These are phyloP conservation scores for Apodemus sylvaticus DNA, from an alignment of 2,113 vertebrate genomes.

Conservation along the genomic window DNA sequence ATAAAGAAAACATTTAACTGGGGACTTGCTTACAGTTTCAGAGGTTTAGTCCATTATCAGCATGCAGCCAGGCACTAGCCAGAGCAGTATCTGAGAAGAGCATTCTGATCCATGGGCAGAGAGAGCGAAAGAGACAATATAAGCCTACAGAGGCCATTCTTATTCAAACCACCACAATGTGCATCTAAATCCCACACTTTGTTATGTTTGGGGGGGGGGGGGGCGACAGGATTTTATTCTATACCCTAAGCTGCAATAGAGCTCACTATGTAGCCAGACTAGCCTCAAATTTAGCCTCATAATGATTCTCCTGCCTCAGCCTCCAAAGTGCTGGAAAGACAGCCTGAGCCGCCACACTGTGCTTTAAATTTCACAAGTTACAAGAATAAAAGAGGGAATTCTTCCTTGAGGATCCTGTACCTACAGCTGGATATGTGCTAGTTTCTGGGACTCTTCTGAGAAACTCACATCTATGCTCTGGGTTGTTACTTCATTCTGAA, in stretches of 20 bases:
- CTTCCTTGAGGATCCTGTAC: background rate
- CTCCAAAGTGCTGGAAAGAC: background rate
- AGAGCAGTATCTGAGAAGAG: background rate
- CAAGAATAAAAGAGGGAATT: background rate
- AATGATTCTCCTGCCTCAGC: background rate
- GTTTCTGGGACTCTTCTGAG: background rate
- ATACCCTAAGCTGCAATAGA: background rate
- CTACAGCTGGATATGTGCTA: too few relatives aligned
- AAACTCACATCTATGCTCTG: background rate
- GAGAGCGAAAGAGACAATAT: background rate
- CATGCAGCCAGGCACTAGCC: background rate
- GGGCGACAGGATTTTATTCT: background rate
- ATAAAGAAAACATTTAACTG: background rate
- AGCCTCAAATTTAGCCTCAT: background rate
- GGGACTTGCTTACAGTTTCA: background rate
- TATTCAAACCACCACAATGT: background rate
- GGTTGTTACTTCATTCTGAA: background rate
- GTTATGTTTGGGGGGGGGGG: too few relatives aligned
- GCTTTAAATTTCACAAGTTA: slow-evolving; percentile 43
- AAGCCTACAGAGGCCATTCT: background rate
- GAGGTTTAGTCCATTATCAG: background rate
- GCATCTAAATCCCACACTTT: background rate
- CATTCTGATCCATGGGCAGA: background rate
- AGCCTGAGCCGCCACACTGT: background rate
- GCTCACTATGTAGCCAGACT: background rate